phyloP scores from a whole-genome alignment of 2,888 invertebrate genomes.

The Cryptus viduatorius region DNA sequence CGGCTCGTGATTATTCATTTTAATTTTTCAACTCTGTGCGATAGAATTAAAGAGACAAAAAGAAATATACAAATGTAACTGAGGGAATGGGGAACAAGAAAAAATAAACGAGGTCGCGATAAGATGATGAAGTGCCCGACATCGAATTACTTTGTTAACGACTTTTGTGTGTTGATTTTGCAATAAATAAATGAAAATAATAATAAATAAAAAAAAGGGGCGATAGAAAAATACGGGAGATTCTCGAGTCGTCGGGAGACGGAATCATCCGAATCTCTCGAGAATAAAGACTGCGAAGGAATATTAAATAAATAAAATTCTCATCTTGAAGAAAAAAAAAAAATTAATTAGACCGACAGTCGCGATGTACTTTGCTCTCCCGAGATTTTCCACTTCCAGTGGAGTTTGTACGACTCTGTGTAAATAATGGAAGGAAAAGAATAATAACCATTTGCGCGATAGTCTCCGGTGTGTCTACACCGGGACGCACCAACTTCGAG shows the following conservation, averaged over 20 bases:
- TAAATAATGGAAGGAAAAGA: conserved; percentile 22
- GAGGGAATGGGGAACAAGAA: not conserved
- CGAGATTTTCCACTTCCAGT: not conserved
- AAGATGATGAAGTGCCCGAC: conserved; percentile 37
- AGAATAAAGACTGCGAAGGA: not conserved
- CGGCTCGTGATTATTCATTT: conserved; percentile 19
- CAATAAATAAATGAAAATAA: not conserved
- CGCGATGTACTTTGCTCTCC: conserved; percentile 34
- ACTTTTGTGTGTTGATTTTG: conserved; percentile 16
- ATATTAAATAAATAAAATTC: not conserved
- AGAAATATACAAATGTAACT: not conserved
- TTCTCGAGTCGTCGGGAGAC: not conserved
- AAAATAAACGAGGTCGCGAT: conserved; percentile 37
- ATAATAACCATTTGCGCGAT: conserved; percentile 26
- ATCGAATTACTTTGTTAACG: conserved; percentile 36
- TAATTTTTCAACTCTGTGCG: not conserved
- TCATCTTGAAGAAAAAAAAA: not conserved
- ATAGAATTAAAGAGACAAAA: not conserved
- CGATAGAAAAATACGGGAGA: not conserved
- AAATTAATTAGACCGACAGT: conserved; percentile 16
- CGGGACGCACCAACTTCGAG: not conserved
- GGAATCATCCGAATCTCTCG: not conserved
- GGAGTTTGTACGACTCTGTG: conserved; percentile 26
- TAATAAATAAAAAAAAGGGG: not conserved
- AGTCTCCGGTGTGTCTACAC: conserved; percentile 13